Evolutionary conservation across 2,888 invertebrate species (phyloP).

Genomic region (Podabrus alpinus): DNA sequence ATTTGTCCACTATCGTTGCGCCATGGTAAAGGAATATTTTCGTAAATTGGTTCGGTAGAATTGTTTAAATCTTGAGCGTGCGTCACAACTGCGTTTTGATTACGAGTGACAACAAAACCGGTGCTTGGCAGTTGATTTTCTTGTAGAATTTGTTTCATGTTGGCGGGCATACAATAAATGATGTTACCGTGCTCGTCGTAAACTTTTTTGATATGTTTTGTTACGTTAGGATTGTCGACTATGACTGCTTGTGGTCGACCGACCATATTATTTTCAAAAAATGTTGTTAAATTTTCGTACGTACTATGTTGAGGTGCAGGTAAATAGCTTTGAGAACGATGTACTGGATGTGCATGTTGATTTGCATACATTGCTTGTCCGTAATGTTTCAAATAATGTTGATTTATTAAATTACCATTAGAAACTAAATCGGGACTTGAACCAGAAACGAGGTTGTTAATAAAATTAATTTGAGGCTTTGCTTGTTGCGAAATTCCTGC

Average conservation of each 20-base stretch:
- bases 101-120: slow-evolving; percentile 59
- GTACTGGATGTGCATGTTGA: slow-evolving; percentile 48
- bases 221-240: slow-evolving; percentile 64
- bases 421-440: slow-evolving; percentile 81
- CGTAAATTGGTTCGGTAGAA: slow-evolving; percentile 77
- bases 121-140: slow-evolving; percentile 54
- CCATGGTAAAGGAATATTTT: slow-evolving; percentile 78
- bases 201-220: slow-evolving; percentile 65
- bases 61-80: slow-evolving; percentile 52
- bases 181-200: slow-evolving; percentile 67
- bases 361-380: slow-evolving; percentile 41
- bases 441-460: slow-evolving; percentile 66
- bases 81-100: slow-evolving; percentile 52
- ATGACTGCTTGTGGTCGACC: slow-evolving; percentile 55
- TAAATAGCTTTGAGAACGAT: slow-evolving; percentile 53
- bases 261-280: slow-evolving; percentile 56
- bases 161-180: slow-evolving; percentile 66
- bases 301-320: slow-evolving; percentile 65
- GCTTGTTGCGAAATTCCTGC: slow-evolving; percentile 69
- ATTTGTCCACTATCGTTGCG: slow-evolving; percentile 51
- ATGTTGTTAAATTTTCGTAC: slow-evolving; percentile 72
- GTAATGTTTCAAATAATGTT: slow-evolving; percentile 46
- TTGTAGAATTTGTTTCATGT: slow-evolving; percentile 54
- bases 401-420: slow-evolving; percentile 66
- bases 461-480: slow-evolving; percentile 48